Evolutionary conservation across 2,797 vertebrate species (phyloP).

Genomic region (Oreochromis mossambicus): DNA sequence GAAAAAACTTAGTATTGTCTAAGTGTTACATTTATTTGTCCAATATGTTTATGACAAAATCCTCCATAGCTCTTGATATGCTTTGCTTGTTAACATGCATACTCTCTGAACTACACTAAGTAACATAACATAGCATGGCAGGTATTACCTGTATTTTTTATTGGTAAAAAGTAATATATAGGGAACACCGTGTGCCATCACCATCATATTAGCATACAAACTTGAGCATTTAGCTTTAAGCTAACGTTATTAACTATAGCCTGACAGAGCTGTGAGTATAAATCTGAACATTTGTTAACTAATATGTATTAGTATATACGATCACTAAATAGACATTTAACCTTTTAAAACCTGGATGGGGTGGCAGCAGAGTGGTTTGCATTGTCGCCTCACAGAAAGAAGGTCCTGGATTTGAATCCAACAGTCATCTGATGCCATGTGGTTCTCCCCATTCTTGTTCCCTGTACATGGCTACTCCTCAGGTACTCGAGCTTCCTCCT

Average conservation of each 20-base stretch:
- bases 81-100: not conserved
- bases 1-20: not conserved
- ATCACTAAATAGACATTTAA: not conserved
- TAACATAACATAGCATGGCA: not conserved
- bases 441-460: not conserved
- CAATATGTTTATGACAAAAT: not conserved
- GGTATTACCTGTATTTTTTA: not conserved
- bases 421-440: not conserved
- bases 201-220: not conserved
- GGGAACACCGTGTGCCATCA: not conserved
- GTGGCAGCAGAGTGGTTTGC: not conserved
- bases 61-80: not conserved
- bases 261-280: not conserved
- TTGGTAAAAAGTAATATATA: not conserved
- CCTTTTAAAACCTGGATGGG: fast-evolving
- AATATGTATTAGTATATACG: fast-evolving
- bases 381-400: not conserved
- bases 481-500: not conserved
- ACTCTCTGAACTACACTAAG: not conserved
- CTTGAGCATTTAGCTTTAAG: not conserved
- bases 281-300: not conserved
- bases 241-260: not conserved
- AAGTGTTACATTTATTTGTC: not conserved
- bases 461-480: not conserved
- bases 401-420: not conserved